Evolutionary conservation across 2,888 invertebrate species (phyloP), one percentile per base, ranked within the genome.

Genomic region (Drosophila silvestris): DNA sequence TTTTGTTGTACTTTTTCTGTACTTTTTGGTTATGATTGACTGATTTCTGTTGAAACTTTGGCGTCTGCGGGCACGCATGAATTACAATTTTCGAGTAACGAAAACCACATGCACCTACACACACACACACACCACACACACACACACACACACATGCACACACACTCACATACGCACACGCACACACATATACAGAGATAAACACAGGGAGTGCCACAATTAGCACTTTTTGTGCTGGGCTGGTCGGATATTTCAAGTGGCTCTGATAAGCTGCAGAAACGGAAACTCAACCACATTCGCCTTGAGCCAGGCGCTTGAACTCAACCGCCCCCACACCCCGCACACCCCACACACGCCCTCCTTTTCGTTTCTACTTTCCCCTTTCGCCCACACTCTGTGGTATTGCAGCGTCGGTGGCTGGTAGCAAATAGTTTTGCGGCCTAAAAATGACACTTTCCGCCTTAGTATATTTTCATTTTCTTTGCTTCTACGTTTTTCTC

Each of bases 41-140:
- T 90, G 90, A 89, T 80, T 87, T 87, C 85, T 90, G 90, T 86
- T 87, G 87, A 89, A 87, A 84, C 87, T 90, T 90, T 89, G 91
- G 87, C 87, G 87, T 87, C 87, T 87, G 77, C 81, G 74, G 70
- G 70, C 89, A 87, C 87, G 87, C 90, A 89, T 87, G 90, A 89
- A 90, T 81, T 89, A 79, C 68, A 81, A 75, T 89, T 87, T 89
- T 90, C 84, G 89, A 77, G 70, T 74, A 89, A 86, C 89, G 82
- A 86, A 90, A 89, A 78, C 74, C 70, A 64, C 74, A 68, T 60
- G 66, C 70, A 76, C 63, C 67, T 64, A 65, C 70, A 74, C 66
- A 70, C 26, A 47, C 47, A 7, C 44, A 22, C 44, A 67, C 26
- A 47, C 47, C 56, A 62, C 30, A 51, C 33, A 30, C 64, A 58